Conservation (phyloP, 2,797 vertebrate genomes). For the Adrianichthys oophorus region DNA sequence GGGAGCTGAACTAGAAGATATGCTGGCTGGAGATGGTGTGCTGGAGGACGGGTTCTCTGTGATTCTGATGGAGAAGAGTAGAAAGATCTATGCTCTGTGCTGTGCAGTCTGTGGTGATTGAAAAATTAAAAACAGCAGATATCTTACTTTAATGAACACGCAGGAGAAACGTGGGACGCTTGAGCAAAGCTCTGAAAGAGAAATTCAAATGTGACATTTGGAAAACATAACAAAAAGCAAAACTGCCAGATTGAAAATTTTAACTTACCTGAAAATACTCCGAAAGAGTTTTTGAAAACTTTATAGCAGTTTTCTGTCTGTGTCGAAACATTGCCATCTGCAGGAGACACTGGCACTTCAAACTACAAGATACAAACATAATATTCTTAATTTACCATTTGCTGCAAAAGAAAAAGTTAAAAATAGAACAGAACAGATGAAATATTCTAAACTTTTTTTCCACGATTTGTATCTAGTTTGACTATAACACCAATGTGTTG, state of each 20-base stretch:
- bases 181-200: conserved; percentile 77
- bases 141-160: conserved; percentile 82
- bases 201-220: background rate
- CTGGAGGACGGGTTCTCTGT: conserved; percentile 81
- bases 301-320: conserved; percentile 87
- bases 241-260: background rate
- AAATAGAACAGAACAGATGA: no score
- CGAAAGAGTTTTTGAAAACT: conserved; percentile 88
- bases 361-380: conserved; percentile 65
- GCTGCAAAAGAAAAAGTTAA: no score
- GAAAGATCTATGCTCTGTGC: background rate
- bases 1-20: conserved; percentile 66
- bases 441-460: no score
- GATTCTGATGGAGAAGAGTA: conserved; percentile 64
- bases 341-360: conserved; percentile 92
- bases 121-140: background rate
- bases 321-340: conserved; percentile 93
- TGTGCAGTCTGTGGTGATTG: no score
- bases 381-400: no score
- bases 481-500: no score
- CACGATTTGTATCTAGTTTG: no score
- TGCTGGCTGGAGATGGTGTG: conserved; percentile 82
- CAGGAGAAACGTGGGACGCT: conserved; percentile 78
- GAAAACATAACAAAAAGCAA: background rate
- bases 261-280: conserved; percentile 88